Percentiles rank a stretch among this genome's conserved stretches.
Evolutionary conservation across 2,888 invertebrate species (phyloP).

Genomic region (Cataglyphis rosenhaueri): DNA sequence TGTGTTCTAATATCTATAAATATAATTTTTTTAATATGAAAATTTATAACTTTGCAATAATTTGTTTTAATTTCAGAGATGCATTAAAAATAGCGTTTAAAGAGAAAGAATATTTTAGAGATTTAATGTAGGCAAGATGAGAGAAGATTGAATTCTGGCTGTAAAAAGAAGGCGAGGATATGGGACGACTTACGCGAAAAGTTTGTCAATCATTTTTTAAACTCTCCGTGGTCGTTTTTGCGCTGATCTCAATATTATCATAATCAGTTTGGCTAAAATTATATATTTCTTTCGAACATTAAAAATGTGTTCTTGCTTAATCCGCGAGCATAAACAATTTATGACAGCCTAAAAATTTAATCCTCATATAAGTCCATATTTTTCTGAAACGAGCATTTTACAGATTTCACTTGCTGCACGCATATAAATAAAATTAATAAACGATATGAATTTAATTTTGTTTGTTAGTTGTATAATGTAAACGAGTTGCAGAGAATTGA

Average conservation of each 20-base stretch:
- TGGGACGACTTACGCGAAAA: slow-evolving; percentile 32
- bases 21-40: not conserved
- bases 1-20: not conserved
- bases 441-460: slow-evolving; percentile 58
- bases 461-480: slow-evolving; percentile 12
- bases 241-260: slow-evolving; percentile 15
- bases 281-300: slow-evolving; percentile 66
- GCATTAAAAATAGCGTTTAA: slow-evolving; percentile 1
- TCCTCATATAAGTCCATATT: slow-evolving; percentile 67
- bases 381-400: slow-evolving; percentile 63
- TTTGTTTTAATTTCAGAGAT: not conserved
- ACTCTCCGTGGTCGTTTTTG: not conserved
- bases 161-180: slow-evolving; percentile 27
- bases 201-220: slow-evolving; percentile 46
- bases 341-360: slow-evolving; percentile 77
- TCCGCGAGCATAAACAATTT: slow-evolving; percentile 74
- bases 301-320: slow-evolving; percentile 71
- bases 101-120: slow-evolving; percentile 3
- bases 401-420: slow-evolving; percentile 5
- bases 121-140: slow-evolving; percentile 9
- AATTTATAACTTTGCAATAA: not conserved
- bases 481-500: slow-evolving; percentile 27
- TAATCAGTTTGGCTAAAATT: slow-evolving; percentile 62
- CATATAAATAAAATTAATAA: slow-evolving; percentile 43
- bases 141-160: slow-evolving; percentile 35